Evolutionary conservation across 1,140 invertebrate species (phyloP).

Genomic region (Gonioctena quinquepunctata): DNA sequence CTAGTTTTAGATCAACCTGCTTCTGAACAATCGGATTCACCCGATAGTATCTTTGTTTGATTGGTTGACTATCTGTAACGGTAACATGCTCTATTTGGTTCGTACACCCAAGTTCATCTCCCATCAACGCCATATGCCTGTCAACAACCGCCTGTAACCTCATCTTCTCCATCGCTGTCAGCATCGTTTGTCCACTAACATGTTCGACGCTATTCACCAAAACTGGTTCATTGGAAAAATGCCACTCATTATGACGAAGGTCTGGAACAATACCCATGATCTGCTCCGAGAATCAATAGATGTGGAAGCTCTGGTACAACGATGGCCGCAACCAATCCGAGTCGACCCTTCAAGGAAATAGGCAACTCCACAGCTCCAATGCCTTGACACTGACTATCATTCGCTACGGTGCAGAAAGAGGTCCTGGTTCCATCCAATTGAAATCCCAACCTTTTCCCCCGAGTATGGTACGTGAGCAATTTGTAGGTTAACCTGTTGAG

Average conservation of each 20-base stretch:
- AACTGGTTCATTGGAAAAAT: slow-evolving; percentile 1
- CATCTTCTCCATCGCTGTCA: not conserved
- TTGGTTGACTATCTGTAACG: slow-evolving; percentile 35
- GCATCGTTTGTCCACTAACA: not conserved
- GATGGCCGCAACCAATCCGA: not conserved
- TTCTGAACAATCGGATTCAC: slow-evolving; percentile 29
- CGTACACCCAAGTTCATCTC: slow-evolving; percentile 34
- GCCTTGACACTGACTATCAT: not conserved
- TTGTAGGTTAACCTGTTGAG: too few relatives aligned
- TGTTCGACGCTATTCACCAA: not conserved
- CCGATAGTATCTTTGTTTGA: slow-evolving; percentile 39
- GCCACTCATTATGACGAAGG: slow-evolving; percentile 7
- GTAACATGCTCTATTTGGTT: slow-evolving; percentile 37
- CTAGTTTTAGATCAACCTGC: slow-evolving; percentile 33
- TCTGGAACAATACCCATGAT: slow-evolving; percentile 17
- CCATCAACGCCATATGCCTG: not conserved
- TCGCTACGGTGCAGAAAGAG: not conserved
- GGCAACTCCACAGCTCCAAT: not conserved
- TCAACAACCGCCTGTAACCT: not conserved
- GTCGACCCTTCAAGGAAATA: not conserved
- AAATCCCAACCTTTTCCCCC: too few relatives aligned
- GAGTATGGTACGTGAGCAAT: too few relatives aligned
- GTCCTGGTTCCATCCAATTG: not conserved
- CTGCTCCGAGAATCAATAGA: slow-evolving; percentile 13
- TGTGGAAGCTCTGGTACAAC: slow-evolving; percentile 3